Evolutionary conservation across 1,140 invertebrate species (phyloP).

Genomic region (Sinella curviseta): DNA sequence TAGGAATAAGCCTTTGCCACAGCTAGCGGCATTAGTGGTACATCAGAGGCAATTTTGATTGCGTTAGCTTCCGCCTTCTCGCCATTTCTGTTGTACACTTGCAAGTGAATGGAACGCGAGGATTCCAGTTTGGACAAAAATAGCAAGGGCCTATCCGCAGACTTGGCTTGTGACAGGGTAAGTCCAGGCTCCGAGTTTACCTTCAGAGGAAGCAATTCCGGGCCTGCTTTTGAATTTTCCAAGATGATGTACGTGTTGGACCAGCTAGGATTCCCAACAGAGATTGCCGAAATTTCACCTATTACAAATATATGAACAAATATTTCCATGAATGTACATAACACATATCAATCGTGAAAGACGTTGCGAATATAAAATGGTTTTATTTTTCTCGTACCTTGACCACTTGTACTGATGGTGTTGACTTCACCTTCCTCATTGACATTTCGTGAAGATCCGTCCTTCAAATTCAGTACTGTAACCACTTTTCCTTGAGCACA

Average conservation of each 20-base stretch:
- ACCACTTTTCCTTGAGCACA: constrained; percentile 34
- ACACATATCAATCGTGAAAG: no score
- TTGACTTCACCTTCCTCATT: not conserved
- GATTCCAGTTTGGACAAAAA: constrained; percentile 34
- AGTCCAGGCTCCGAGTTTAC: constrained; percentile 7
- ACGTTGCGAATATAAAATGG: no score
- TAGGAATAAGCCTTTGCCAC: constrained; percentile 31
- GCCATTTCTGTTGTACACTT: constrained; percentile 31
- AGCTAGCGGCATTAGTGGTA: constrained; percentile 27
- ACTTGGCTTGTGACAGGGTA: constrained; percentile 39
- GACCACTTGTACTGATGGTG: not conserved
- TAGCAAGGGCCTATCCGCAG: constrained; percentile 29
- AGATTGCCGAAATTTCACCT: constrained; percentile 23
- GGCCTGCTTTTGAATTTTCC: constrained; percentile 42
- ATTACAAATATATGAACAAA: no score
- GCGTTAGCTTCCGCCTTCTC: not conserved
- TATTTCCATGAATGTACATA: no score
- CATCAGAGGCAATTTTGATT: constrained; percentile 23
- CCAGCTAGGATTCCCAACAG: not conserved
- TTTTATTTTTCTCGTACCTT: not conserved
- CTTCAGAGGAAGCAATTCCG: constrained; percentile 39
- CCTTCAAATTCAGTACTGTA: constrained; percentile 30
- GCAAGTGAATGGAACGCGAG: constrained; percentile 27
- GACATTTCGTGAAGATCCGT: constrained; percentile 19
- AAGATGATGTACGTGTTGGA: constrained; percentile 24